Base-by-base conservation (phyloP, 1,140 invertebrate species). In the Nylanderia fulva region DNA sequence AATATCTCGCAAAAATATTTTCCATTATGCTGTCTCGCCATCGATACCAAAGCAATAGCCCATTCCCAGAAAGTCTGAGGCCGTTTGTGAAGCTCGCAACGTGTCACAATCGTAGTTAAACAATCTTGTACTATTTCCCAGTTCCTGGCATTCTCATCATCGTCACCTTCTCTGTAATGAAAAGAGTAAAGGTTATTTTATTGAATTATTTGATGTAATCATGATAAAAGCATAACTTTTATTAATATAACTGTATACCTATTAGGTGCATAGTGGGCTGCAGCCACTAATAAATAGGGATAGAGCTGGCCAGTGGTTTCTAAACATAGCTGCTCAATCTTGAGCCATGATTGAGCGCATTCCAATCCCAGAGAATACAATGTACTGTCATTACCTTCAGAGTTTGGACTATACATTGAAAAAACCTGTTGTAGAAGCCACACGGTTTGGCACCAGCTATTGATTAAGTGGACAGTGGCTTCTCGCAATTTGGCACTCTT, bases 361-460 rank as follows among this genome's bases (percentile, higher is more conserved):
- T 95, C 94, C 2, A 95, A 48, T 27, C 76, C 88, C 27, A 93
- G 76, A 7, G 92, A 63, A 24, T 93, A 93, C 5, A 95, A 86
- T 5, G 77, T 83, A 27, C 90, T 84, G 6, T 85, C 90, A 0
- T 29, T 61, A 2, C 84, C 86, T 15, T 91, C 87, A 15, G 85
- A 64, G 56, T 90, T 75, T 0, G 85, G 77, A 68, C 91, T 93
- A 58, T 88, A 93, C 24, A 89, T 90, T 4, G 87, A 77, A 36
- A 95, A 94, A 0, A 94, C 91, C 88, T 94, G 92, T 54, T 92
- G 86, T 2, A 95, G 88, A 13, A 95, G 42, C 90, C 92, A 94
- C 0, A 87, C 56, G 2, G 91, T 91, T 88, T 93, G 94, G n/a
- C 77, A 33, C 93, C 92, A 94, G 79, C 91, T 92, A 15, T 85